Percentiles rank a stretch among this genome's conserved stretches.
These are phyloP conservation scores for Oryctolagus cuniculus DNA, from an alignment of 2,113 vertebrate genomes.

Conservation along the genomic window mOryCun1.1 NC_091436.1:54537001-54537500, in stretches of 20 bases:
- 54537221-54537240: neutral
- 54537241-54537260: neutral
- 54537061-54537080: neutral
- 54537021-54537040: too few species aligned
- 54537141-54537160: slow-evolving; percentile 23
- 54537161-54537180: neutral
- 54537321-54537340: neutral
- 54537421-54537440: neutral
- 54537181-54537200: neutral
- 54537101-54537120: neutral
- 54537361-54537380: neutral
- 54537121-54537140: neutral
- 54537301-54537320: neutral
- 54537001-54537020: too few species aligned
- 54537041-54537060: too few species aligned
- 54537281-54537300: neutral
- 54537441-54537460: neutral
- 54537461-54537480: neutral
- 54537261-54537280: neutral
- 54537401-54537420: neutral
- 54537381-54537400: neutral
- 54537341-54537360: neutral
- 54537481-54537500: neutral
- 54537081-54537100: neutral
- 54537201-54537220: neutral